Conservation (phyloP, 37 sponge, comb jelly and placozoan genomes). For the Beroe forskalii region DNA sequence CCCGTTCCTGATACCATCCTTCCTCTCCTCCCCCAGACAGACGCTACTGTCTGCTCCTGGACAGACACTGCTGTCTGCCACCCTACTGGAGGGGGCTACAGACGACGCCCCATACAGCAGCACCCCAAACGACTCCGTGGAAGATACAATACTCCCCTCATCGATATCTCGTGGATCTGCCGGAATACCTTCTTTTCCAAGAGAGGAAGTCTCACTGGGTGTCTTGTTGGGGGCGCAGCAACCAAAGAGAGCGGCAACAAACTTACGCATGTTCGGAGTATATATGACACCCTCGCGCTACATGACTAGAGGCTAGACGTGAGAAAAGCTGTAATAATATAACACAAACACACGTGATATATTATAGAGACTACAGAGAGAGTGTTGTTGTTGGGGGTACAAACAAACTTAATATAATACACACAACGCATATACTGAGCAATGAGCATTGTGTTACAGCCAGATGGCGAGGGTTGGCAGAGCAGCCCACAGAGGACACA, state of each 20-base stretch:
- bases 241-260: constrained; percentile 31
- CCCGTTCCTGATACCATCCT: too few relatives aligned
- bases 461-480: too few relatives aligned
- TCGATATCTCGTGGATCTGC: background rate
- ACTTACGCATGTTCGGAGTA: background rate
- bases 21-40: background rate
- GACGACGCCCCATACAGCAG: background rate
- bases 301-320: too few relatives aligned
- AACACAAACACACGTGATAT: too few relatives aligned
- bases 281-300: too few relatives aligned
- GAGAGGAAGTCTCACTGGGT: background rate
- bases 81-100: background rate
- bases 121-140: background rate
- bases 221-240: constrained; percentile 4
- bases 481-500: too few relatives aligned
- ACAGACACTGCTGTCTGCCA: background rate
- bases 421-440: background rate
- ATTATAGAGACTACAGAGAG: background rate
- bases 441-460: background rate
- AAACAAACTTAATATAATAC: too few relatives aligned
- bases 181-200: background rate
- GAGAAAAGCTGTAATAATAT: too few relatives aligned
- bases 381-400: too few relatives aligned
- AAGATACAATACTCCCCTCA: background rate
- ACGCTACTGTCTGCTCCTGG: background rate